Conservation (phyloP, 2,888 invertebrate species). For the Sphecodes monilicornis region DNA sequence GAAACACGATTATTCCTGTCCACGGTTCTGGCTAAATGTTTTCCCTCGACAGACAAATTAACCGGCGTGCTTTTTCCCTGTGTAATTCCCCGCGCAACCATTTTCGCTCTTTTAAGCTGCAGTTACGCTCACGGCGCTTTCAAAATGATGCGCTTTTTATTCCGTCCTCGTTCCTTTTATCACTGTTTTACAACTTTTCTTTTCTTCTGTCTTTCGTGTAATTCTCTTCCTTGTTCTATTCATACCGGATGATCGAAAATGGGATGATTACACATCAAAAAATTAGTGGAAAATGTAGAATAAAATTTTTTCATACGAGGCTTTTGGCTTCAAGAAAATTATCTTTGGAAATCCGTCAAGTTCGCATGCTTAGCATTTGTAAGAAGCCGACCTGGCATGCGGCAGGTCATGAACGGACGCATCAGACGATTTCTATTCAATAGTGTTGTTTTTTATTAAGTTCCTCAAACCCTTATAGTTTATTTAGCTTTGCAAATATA, state of each 20-base stretch:
- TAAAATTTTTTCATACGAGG: too few species aligned
- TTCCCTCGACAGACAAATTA: slow-evolving; percentile 58
- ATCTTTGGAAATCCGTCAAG: too few species aligned
- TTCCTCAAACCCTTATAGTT: too few species aligned
- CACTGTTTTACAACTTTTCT: neutral
- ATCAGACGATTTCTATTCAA: too few species aligned
- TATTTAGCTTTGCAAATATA: too few species aligned
- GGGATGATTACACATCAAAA: too few species aligned
- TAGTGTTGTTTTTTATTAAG: too few species aligned
- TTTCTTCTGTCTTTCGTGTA: neutral
- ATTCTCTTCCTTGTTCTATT: neutral
- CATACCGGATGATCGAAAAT: neutral
- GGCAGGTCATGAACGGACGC: too few species aligned
- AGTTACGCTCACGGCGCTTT: neutral
- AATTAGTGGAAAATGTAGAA: too few species aligned
- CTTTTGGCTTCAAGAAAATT: too few species aligned
- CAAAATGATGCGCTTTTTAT: neutral
- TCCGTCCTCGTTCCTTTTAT: neutral
- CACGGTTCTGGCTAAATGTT: slow-evolving; percentile 59
- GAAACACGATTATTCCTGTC: slow-evolving; percentile 77
- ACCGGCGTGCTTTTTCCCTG: slow-evolving; percentile 45
- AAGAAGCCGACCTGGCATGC: too few species aligned
- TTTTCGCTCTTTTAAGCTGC: slow-evolving; percentile 2
- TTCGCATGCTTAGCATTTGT: too few species aligned
- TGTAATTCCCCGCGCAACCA: slow-evolving; percentile 8